Percentiles rank a stretch among this genome's conserved stretches.
These are phyloP conservation scores for Ophraella communa DNA, from an alignment of 2,888 invertebrate species.

Conservation along the genomic window DNA sequence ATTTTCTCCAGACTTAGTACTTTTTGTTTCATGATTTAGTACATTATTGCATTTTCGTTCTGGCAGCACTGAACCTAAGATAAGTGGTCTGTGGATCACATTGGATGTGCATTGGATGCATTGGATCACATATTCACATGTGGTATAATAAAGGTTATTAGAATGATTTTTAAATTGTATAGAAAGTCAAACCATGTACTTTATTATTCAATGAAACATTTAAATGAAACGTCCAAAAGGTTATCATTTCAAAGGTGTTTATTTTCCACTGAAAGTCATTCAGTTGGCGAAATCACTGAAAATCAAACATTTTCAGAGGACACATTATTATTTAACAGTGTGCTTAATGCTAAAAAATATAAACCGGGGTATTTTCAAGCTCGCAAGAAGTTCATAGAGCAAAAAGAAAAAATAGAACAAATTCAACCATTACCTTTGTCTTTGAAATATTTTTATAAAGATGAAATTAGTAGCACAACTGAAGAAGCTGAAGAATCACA, in stretches of 20 bases:
- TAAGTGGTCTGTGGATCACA: too few relatives aligned
- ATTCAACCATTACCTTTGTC: constrained; percentile 29
- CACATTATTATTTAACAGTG: constrained; percentile 25
- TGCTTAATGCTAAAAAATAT: constrained; percentile 5
- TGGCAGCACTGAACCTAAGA: too few relatives aligned
- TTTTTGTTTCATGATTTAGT: too few relatives aligned
- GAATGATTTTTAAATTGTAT: background rate
- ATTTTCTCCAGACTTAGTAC: too few relatives aligned
- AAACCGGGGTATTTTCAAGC: constrained; percentile 14
- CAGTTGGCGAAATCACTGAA: background rate
- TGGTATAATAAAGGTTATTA: too few relatives aligned
- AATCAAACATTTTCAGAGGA: constrained; percentile 6
- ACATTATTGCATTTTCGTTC: too few relatives aligned
- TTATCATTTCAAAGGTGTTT: background rate
- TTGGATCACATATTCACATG: too few relatives aligned
- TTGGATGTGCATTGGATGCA: too few relatives aligned
- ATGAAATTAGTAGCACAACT: background rate
- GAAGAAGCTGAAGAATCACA: background rate
- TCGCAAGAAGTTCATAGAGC: background rate
- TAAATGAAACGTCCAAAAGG: background rate
- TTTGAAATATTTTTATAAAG: constrained; percentile 19
- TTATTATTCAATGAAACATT: background rate
- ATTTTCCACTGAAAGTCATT: background rate
- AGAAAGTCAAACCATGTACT: background rate
- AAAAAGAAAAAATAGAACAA: constrained; percentile 10